Evolutionary conservation across 2,113 vertebrate species (phyloP).

Genomic region (Spea multiplicata): DNA sequence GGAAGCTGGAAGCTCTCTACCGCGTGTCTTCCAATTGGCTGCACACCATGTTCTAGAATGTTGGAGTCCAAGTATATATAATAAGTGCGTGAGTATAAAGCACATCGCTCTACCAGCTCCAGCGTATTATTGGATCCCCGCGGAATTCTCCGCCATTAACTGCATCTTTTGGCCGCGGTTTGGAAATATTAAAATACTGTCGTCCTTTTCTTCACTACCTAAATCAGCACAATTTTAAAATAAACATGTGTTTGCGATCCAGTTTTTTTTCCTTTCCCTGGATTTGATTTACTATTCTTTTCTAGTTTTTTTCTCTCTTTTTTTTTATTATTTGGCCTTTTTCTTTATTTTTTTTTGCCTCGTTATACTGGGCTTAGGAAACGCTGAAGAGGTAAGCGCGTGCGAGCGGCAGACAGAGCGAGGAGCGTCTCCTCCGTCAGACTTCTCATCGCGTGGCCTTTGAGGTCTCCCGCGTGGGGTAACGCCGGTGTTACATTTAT

Average conservation of each 20-base stretch:
- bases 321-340: too few relatives aligned
- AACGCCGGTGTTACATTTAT: conserved; percentile 40
- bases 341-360: background rate
- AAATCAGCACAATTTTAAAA: conserved; percentile 30
- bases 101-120: background rate
- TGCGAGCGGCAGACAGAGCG: too few relatives aligned
- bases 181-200: conserved; percentile 18
- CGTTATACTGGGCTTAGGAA: too few relatives aligned
- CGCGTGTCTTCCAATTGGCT: too few relatives aligned
- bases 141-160: conserved; percentile 6
- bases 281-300: conserved; percentile 39
- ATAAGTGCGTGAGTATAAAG: too few relatives aligned
- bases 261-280: background rate
- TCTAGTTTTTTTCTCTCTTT: too few relatives aligned
- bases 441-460: background rate
- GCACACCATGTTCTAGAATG: too few relatives aligned
- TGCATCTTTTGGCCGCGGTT: conserved; percentile 5
- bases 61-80: too few relatives aligned
- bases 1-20: too few relatives aligned
- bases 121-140: background rate
- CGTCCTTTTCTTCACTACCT: conserved; percentile 19
- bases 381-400: too few relatives aligned
- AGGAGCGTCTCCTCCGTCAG: too few relatives aligned
- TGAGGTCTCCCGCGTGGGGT: conserved; percentile 42
- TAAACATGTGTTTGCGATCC: conserved; percentile 39